A percentile compares a stretch with the other conserved stretches of the same genome.
Conservation (phyloP, 2,113 vertebrate species). For the Lethenteron reissneri region DNA sequence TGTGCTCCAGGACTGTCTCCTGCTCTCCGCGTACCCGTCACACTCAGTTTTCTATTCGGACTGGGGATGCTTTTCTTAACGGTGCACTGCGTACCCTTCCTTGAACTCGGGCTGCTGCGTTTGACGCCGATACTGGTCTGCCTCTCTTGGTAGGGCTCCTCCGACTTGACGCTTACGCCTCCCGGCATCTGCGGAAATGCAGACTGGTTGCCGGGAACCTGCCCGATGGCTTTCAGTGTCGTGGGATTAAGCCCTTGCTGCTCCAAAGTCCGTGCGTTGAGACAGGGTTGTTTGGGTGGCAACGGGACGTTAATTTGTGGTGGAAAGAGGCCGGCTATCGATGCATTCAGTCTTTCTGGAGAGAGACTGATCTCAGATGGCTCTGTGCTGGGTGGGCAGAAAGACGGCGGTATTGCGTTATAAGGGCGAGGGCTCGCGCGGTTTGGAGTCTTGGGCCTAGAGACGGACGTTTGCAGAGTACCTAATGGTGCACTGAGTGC, state of each 20-base stretch:
- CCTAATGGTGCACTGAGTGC: constrained; percentile 36
- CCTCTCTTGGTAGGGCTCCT: too few relatives aligned
- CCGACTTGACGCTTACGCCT: too few relatives aligned
- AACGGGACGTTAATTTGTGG: constrained; percentile 97
- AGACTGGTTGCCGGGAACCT: constrained; percentile 57
- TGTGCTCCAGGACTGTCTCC: too few relatives aligned
- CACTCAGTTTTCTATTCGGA: too few relatives aligned
- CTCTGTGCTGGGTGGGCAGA: constrained; percentile 86
- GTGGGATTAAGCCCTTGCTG: constrained; percentile 96
- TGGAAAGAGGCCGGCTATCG: constrained; percentile 87
- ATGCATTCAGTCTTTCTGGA: constrained; percentile 87
- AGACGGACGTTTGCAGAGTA: constrained; percentile 17
- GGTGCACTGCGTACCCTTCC: too few relatives aligned
- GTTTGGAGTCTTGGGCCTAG: constrained; percentile 86
- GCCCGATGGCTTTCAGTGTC: constrained; percentile 89
- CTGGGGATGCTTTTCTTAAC: too few relatives aligned
- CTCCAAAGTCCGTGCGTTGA: constrained; percentile 71
- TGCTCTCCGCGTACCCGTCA: too few relatives aligned
- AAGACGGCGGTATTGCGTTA: constrained; percentile 79
- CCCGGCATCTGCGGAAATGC: constrained; percentile 11
- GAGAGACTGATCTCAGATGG: constrained; percentile 94
- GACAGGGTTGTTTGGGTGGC: constrained; percentile 59
- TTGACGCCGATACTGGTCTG: too few relatives aligned
- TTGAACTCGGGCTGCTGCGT: too few relatives aligned
- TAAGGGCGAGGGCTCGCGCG: constrained; percentile 85